A percentile compares a stretch with the other conserved stretches of the same genome.
Conservation (phyloP, 2,797 vertebrate genomes). For the Sandelia bainsii region DNA sequence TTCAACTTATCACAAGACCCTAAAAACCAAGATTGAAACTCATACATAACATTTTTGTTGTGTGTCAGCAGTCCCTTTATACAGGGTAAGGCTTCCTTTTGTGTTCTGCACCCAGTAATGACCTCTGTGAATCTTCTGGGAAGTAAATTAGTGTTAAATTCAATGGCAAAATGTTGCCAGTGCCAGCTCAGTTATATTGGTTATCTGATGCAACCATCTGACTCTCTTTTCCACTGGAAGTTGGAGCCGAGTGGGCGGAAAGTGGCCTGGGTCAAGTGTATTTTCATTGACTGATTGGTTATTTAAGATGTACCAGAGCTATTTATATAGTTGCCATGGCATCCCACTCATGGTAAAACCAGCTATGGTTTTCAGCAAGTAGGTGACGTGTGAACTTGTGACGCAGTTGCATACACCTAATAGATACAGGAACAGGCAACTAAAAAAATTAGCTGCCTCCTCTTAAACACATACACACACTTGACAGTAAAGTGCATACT, state of each 20-base stretch:
- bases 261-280: constrained; percentile 50
- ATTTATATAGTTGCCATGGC: constrained; percentile 76
- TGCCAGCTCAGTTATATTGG: constrained; percentile 2
- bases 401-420: constrained; percentile 32
- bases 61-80: background rate
- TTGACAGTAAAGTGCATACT: constrained; percentile 16
- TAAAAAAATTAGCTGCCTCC: background rate
- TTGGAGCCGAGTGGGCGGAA: constrained; percentile 49
- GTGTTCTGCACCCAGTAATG: background rate
- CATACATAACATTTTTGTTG: background rate
- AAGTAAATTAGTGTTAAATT: background rate
- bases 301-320: constrained; percentile 67
- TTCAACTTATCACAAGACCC: background rate
- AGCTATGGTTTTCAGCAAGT: constrained; percentile 10
- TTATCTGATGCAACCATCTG: constrained; percentile 1
- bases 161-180: background rate
- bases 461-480: background rate
- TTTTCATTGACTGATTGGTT: constrained; percentile 70
- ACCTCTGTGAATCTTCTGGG: background rate
- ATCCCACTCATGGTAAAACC: constrained; percentile 37
- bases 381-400: constrained; percentile 54
- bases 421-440: constrained; percentile 21
- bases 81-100: background rate
- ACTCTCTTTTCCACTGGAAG: constrained; percentile 33
- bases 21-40: background rate